phyloP scores from a whole-genome alignment of 1,140 invertebrate species.

The Dolichoris vasculosae region DNA sequence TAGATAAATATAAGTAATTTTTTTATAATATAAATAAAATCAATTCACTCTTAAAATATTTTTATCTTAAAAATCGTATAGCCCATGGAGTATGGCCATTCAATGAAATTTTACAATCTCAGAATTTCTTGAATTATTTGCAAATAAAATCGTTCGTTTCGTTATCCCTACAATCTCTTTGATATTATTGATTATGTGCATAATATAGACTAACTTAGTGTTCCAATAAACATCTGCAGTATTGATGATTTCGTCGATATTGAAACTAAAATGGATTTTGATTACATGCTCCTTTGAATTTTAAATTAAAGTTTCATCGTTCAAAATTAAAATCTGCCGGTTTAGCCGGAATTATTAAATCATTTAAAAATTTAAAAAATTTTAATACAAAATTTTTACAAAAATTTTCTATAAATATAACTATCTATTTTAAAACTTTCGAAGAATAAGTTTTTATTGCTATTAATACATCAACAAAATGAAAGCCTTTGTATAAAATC shows the following conservation, averaged over 20 bases:
- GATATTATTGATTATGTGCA: background rate
- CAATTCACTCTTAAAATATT: too few relatives aligned
- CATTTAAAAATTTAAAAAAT: background rate
- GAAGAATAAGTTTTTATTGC: too few relatives aligned
- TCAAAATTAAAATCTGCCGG: background rate
- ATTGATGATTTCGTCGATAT: background rate
- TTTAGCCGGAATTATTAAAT: background rate
- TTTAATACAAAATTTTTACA: background rate
- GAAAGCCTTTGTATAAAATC: too few relatives aligned
- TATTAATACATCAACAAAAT: too few relatives aligned
- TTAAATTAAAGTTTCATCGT: conserved; percentile 9
- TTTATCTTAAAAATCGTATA: too few relatives aligned
- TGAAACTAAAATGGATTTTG: background rate
- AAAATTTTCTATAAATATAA: background rate
- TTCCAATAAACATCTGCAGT: background rate
- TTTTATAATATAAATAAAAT: too few relatives aligned
- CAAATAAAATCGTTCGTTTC: too few relatives aligned
- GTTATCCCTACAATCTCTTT: background rate
- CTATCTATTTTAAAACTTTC: too few relatives aligned
- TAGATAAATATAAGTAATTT: too few relatives aligned
- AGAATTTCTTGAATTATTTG: too few relatives aligned
- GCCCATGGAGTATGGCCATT: too few relatives aligned
- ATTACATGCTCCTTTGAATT: background rate
- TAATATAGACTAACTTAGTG: background rate
- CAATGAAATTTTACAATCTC: too few relatives aligned